A percentile compares a stretch with the other conserved stretches of the same genome.
These are phyloP conservation scores for Idaea straminata DNA, from an alignment of 2,888 invertebrate species.

Conservation along the genomic window DNA sequence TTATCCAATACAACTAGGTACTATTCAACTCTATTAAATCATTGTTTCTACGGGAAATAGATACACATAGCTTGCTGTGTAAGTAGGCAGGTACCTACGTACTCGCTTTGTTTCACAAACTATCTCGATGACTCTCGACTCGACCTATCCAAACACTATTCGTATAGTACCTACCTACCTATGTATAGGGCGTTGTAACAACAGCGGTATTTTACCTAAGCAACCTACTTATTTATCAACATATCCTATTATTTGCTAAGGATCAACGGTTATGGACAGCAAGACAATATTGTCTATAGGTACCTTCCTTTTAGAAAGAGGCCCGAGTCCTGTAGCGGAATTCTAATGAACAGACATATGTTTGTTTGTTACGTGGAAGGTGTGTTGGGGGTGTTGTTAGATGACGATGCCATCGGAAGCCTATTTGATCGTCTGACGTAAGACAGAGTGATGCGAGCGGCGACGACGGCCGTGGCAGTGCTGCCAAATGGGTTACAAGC, in stretches of 20 bases:
- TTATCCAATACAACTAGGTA: slow-evolving; percentile 1
- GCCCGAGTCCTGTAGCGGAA: too few relatives aligned
- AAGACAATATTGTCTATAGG: too few relatives aligned
- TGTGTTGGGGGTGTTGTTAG: background rate
- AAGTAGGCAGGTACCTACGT: slow-evolving; percentile 20
- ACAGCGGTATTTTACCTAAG: slow-evolving; percentile 10
- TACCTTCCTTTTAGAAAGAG: too few relatives aligned
- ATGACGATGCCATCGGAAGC: slow-evolving; percentile 25
- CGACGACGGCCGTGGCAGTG: slow-evolving; percentile 31
- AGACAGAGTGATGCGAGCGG: slow-evolving; percentile 19
- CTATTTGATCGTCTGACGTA: slow-evolving; percentile 44
- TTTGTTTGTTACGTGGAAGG: background rate
- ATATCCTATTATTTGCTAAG: background rate
- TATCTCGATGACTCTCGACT: slow-evolving; percentile 7
- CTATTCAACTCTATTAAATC: slow-evolving; percentile 35
- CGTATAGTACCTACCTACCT: slow-evolving; percentile 7
- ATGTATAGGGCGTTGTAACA: background rate
- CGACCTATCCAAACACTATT: slow-evolving; percentile 20
- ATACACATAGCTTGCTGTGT: slow-evolving; percentile 11
- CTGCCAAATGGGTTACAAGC: slow-evolving; percentile 73
- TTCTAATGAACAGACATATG: background rate
- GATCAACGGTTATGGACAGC: too few relatives aligned
- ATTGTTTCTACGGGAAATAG: slow-evolving; percentile 22
- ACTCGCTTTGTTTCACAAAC: slow-evolving; percentile 31
- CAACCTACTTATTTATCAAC: slow-evolving; percentile 13